Conservation (phyloP, 1,140 invertebrate species). For the Trichonephila inaurata region DNA sequence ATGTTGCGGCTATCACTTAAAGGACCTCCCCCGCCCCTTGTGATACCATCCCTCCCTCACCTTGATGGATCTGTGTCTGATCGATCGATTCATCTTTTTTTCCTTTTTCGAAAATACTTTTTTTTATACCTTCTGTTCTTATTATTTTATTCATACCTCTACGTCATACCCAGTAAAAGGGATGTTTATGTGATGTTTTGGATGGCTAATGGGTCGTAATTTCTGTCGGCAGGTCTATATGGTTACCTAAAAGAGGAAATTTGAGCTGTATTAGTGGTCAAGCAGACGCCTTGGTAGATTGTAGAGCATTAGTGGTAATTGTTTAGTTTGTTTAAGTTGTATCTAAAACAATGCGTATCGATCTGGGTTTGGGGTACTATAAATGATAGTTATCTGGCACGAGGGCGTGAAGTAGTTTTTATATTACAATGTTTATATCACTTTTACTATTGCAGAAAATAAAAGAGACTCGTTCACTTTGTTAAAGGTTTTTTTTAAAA, state of each 20-base stretch:
- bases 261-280: too few relatives aligned
- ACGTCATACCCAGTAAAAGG: not conserved
- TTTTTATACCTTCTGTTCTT: not conserved
- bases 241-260: not conserved
- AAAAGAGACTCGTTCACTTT: too few relatives aligned
- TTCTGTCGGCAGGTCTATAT: not conserved
- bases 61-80: conserved; percentile 30
- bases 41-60: not conserved
- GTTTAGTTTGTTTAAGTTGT: too few relatives aligned
- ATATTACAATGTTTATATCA: too few relatives aligned
- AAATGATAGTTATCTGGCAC: too few relatives aligned
- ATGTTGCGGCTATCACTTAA: conserved; percentile 59
- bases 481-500: too few relatives aligned
- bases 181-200: not conserved
- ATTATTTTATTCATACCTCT: not conserved
- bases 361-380: too few relatives aligned
- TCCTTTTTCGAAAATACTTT: not conserved
- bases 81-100: conserved; percentile 38
- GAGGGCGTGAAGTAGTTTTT: too few relatives aligned
- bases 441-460: too few relatives aligned
- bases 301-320: too few relatives aligned
- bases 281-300: too few relatives aligned
- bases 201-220: not conserved
- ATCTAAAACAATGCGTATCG: too few relatives aligned
- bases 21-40: not conserved